A percentile compares a stretch with the other conserved stretches of the same genome.
Evolutionary conservation across 1,140 invertebrate species (phyloP).

Genomic region (Melipona quadrifasciata): DNA sequence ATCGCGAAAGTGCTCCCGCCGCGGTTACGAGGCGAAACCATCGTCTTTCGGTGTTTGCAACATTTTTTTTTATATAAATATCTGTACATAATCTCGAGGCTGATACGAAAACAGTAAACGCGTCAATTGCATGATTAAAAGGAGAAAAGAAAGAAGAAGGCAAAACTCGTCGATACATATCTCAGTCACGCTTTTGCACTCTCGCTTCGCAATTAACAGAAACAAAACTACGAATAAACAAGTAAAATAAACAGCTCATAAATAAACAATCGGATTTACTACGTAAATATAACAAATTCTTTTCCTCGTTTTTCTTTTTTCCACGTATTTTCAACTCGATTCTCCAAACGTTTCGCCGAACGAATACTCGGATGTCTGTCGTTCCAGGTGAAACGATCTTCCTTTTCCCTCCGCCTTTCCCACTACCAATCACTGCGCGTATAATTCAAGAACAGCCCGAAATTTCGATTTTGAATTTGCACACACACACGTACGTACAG

Average conservation of each 20-base stretch:
- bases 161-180: constrained; percentile 68
- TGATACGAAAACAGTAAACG: neutral
- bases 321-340: constrained; percentile 58
- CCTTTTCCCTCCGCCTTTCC: constrained; percentile 35
- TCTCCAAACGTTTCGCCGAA: constrained; percentile 62
- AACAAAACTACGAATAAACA: constrained; percentile 78
- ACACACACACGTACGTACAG: constrained; percentile 39
- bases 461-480: constrained; percentile 49
- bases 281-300: constrained; percentile 80
- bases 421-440: constrained; percentile 17
- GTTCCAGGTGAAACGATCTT: constrained; percentile 4
- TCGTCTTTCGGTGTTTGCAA: constrained; percentile 30
- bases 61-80: constrained; percentile 59
- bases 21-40: constrained; percentile 32
- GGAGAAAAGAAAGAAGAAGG: constrained; percentile 30
- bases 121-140: neutral
- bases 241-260: constrained; percentile 81
- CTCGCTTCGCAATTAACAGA: constrained; percentile 75
- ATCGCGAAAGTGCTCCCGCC: neutral
- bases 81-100: constrained; percentile 53
- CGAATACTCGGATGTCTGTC: constrained; percentile 61
- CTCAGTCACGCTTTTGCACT: constrained; percentile 51
- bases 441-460: constrained; percentile 33
- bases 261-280: constrained; percentile 81
- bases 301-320: neutral